Base-by-base conservation (phyloP, 2,888 invertebrate genomes). In the Nasonovia ribisnigri region DNA sequence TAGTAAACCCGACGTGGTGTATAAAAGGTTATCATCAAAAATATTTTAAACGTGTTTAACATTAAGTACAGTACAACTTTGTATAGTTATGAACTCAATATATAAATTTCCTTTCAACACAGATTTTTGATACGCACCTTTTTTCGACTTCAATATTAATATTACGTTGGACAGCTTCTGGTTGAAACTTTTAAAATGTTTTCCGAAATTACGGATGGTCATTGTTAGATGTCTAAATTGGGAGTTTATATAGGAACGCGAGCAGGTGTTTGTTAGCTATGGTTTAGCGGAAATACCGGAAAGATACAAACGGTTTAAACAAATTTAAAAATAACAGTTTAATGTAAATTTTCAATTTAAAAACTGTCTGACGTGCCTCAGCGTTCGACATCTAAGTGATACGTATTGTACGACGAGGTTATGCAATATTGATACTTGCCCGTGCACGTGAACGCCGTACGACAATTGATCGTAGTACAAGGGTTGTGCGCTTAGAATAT, bases 301-400 rank as follows among this genome's bases (percentile, higher is more conserved):
- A 36, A 77, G 36, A 77, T 36, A 36, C 20, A 36, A 67, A 77
- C 1, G 20, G 77, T 8, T 77, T 77, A 77, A 77, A 77, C 10
- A 77, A 36, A 36, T 36, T 2, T 36, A 77, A 67, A 57, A 57
- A 77, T 8, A n/a, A 36, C 36, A 77, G 77, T 77, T 6, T 3
- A 77, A 77, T 77, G 77, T 36, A 20, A 77, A 77, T 77, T 77
- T 77, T 36, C 36, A 77, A 77, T 77, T 77, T 77, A 77, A 77
- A 77, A 77, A 77, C 77, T 77, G 36, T 42, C 77, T 77, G 77
- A 36, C 77, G 20, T 77, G 36, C 36, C 77, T 77, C n/a, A 67
- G 16, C 16, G 67, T 36, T 67, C 36, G 20, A 77, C 36, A 8
- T 77, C 8, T 1, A 77, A 36, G 20, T 8, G 8, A 36, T 42